Conservation (phyloP, 2,113 vertebrate genomes). For the Rhizomys pruinosus region DNA sequence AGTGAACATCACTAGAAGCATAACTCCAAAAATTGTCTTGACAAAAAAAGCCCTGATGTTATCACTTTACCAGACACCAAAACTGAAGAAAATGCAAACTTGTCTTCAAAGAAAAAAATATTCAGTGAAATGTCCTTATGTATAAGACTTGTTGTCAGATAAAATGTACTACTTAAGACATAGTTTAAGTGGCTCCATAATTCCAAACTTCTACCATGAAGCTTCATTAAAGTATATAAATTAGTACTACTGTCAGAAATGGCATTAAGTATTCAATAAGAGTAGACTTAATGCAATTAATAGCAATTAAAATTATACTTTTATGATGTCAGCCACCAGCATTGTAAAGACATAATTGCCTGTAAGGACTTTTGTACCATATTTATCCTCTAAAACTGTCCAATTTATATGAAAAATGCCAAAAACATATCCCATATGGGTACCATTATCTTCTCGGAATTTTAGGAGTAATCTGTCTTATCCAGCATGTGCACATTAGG, state of each 20-base stretch:
- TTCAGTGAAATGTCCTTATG: conserved; percentile 55
- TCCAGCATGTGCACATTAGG: conserved; percentile 88
- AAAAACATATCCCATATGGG: conserved; percentile 91
- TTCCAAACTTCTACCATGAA: conserved; percentile 86
- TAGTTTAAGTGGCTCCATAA: conserved; percentile 81
- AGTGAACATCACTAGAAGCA: conserved; percentile 20
- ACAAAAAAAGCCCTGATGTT: conserved; percentile 54
- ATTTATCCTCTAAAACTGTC: conserved; percentile 92
- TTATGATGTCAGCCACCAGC: conserved; percentile 91
- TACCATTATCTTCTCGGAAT: conserved; percentile 89
- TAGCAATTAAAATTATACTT: conserved; percentile 94
- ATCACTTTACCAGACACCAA: conserved; percentile 52
- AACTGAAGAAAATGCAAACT: background rate
- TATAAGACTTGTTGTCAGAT: conserved; percentile 75
- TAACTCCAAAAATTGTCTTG: conserved; percentile 55
- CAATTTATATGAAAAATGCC: conserved; percentile 93
- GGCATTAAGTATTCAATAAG: conserved; percentile 92
- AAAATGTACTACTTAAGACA: conserved; percentile 82
- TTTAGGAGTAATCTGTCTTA: conserved; percentile 90
- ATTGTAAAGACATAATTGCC: conserved; percentile 92
- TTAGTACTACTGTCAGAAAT: conserved; percentile 88
- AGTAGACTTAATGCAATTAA: conserved; percentile 93
- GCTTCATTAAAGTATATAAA: conserved; percentile 93
- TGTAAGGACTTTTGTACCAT: conserved; percentile 89
- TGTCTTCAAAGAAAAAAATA: conserved; percentile 50